Evolutionary conservation across 1,140 invertebrate genomes (phyloP), one percentile per base, ranked within the genome.

Genomic region (Diachasmimorpha longicaudata): DNA sequence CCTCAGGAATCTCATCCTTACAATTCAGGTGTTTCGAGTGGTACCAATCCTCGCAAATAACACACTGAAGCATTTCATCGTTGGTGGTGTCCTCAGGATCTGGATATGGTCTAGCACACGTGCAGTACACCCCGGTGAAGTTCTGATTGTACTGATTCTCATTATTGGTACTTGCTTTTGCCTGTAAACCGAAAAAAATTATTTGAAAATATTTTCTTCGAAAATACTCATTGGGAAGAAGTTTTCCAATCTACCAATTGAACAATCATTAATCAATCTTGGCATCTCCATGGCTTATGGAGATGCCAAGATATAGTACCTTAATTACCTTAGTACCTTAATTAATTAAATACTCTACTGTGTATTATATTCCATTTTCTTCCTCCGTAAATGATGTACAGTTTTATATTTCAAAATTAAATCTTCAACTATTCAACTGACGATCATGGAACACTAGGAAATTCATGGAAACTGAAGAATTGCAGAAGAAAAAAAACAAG

Each of bases 1-100:
- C 88, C 81, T 91, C 91, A 14, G 90, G 87, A 37, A 84, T 81
- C 48, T 91, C 91, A 4, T 92, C 86, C 74, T 87, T 86, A 13
- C 90, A 87, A 74, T 92, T 90, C 77, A 97, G 90, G 89, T 97
- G 96, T 87, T 95, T 90, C 16, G 93, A 91, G 90, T 99, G 98
- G 83, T 94, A 97, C 99, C 99, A 99, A 87, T 99, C 98, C 88
- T 99, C 98, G 89, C 98, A 99, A 70, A 99, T 90, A 63, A 95
- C 91, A 84, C 99, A 99, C 84, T 99, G 98, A 48, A 99, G 93
- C 98, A 99, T 99, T 82, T 96, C 94, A 90, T 98, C 97, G 71
- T 94, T 93, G 44, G 90, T 88, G 16, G 92, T 90, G 79, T 93
- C 91, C 73, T 97, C 95, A 9, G 94, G 93, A 90, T 99, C 98